Evolutionary conservation across 2,113 vertebrate genomes (phyloP).

Genomic region (Toxotes chatareus): DNA sequence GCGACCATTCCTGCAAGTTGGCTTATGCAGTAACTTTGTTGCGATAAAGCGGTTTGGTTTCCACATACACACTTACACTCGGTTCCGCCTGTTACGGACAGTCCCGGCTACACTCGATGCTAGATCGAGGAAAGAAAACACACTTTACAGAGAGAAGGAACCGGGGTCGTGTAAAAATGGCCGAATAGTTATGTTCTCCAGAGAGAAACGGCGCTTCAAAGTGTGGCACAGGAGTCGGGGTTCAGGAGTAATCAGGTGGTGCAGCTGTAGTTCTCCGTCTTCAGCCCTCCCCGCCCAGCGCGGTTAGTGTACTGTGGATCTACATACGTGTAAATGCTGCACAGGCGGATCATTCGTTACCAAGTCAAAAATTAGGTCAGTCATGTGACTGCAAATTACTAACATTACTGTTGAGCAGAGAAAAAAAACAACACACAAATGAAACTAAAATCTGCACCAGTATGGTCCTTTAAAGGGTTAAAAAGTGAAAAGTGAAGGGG

Average conservation of each 20-base stretch:
- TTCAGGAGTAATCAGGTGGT: not conserved
- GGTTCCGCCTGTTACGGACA: not conserved
- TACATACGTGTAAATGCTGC: not conserved
- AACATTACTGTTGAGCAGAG: no score
- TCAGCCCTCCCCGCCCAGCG: conserved; percentile 2
- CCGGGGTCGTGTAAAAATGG: not conserved
- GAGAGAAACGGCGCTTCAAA: not conserved
- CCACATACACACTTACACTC: conserved; percentile 38
- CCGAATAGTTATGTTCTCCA: not conserved
- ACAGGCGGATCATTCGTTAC: not conserved
- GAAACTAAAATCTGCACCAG: no score
- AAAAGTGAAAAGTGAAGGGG: not conserved
- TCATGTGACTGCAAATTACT: no score
- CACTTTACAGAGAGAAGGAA: not conserved
- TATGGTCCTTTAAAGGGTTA: not conserved
- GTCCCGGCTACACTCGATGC: not conserved
- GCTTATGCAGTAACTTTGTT: not conserved
- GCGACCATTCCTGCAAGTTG: not conserved
- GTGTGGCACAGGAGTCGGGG: not conserved
- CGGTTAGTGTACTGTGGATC: not conserved
- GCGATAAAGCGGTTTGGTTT: not conserved
- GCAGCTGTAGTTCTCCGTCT: not conserved
- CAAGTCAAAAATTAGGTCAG: not conserved
- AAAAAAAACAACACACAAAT: no score
- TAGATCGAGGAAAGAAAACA: no score